A percentile compares a stretch with the other conserved stretches of the same genome.
These are phyloP conservation scores for Zosterops pallidus DNA, from an alignment of 2,113 vertebrate species.

Conservation along the genomic window DNA sequence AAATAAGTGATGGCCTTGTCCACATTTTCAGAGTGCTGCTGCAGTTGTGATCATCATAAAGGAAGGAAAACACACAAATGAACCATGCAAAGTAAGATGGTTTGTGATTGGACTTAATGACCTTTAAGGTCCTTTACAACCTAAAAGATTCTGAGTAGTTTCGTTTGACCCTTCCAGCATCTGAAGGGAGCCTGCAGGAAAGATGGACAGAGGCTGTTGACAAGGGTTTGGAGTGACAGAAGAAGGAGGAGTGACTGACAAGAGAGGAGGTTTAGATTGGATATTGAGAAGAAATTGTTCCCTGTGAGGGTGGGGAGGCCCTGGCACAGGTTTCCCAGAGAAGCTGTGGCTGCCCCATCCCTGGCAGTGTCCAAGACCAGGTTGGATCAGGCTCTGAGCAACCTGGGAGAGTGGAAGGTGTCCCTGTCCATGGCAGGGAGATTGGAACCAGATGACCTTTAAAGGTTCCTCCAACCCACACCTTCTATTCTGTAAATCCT, in stretches of 20 bases:
- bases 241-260: not conserved
- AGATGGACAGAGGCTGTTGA: not conserved
- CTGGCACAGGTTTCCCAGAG: not conserved
- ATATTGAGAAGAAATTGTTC: fast-evolving
- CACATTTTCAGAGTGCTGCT: not conserved
- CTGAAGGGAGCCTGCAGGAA: not conserved
- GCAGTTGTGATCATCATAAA: not conserved
- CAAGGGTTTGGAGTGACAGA: not conserved
- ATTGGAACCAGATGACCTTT: not conserved
- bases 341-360: not conserved
- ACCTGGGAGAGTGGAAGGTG: not conserved
- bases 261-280: fast-evolving
- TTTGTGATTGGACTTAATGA: not conserved
- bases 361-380: not conserved
- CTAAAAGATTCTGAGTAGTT: not conserved
- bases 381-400: not conserved
- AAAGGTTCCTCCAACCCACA: not conserved
- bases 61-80: not conserved
- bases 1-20: not conserved
- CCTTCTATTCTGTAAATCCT: not conserved
- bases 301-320: not conserved
- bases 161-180: not conserved
- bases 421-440: not conserved
- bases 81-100: not conserved
- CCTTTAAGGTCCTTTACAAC: not conserved